Evolutionary conservation across 2,113 vertebrate species (phyloP).

Genomic region (Apodemus sylvaticus): DNA sequence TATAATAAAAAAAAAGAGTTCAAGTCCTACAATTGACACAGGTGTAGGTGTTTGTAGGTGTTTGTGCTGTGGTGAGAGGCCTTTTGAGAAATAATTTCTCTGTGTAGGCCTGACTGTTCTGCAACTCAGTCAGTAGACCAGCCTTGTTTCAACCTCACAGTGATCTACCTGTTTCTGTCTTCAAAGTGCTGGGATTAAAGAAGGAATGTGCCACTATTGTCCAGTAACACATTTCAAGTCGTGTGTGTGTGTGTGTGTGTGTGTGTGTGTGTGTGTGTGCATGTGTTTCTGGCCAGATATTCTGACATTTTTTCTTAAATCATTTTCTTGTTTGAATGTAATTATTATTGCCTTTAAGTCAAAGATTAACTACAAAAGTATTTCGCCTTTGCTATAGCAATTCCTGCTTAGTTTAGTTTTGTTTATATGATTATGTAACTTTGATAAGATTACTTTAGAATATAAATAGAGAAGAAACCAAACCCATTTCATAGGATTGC

Average conservation of each 20-base stretch:
- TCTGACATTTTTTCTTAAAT: neutral
- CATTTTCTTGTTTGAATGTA: neutral
- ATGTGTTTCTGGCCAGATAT: neutral
- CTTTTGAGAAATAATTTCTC: neutral
- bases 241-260: no score
- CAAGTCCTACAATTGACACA: no score
- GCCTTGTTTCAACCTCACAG: neutral
- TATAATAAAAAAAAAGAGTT: no score
- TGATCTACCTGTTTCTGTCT: fast-evolving
- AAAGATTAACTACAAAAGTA: neutral
- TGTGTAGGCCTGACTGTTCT: neutral
- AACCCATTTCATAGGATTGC: neutral
- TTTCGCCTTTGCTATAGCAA: neutral
- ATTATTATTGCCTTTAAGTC: neutral
- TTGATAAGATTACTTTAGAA: neutral
- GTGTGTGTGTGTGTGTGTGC: no score
- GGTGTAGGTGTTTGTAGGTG: no score
- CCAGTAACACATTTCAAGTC: no score
- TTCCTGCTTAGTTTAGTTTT: neutral
- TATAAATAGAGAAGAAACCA: neutral
- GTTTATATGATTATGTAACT: neutral
- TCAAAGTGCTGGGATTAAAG: neutral
- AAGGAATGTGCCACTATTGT: fast-evolving
- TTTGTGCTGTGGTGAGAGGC: fast-evolving
- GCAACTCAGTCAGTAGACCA: neutral